Percentiles rank a stretch among this genome's conserved stretches.
Conservation (phyloP, 2,797 vertebrate genomes). For the Clamator glandarius region DNA sequence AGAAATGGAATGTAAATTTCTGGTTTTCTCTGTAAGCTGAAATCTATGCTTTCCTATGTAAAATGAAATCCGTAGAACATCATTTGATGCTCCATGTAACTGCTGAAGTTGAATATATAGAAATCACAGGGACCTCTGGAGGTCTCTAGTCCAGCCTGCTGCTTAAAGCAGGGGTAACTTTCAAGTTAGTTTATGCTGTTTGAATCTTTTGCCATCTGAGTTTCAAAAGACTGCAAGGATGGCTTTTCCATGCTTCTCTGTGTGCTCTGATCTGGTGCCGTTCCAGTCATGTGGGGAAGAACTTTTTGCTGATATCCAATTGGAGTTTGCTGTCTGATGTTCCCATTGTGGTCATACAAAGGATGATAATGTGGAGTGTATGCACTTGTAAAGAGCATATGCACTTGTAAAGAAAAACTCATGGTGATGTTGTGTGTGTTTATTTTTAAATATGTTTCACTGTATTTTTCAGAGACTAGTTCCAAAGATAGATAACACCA, state of each 20-base stretch:
- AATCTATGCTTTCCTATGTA: neutral
- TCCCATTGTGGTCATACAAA: neutral
- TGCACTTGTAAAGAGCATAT: neutral
- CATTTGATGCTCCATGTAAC: neutral
- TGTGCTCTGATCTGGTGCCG: fast-evolving
- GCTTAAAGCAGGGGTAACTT: neutral
- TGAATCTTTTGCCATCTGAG: neutral
- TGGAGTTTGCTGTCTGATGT: neutral
- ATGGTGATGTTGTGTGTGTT: neutral
- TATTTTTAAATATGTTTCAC: neutral
- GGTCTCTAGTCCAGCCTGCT: neutral
- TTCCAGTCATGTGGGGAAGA: neutral
- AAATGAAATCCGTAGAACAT: neutral
- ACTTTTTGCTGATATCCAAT: neutral
- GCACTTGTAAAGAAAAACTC: neutral
- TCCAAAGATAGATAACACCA: neutral
- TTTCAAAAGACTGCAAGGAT: neutral
- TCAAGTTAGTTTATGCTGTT: neutral
- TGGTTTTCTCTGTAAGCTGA: neutral
- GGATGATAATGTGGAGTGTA: neutral
- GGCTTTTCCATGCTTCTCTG: neutral
- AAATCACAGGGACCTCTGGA: neutral
- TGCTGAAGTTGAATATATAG: neutral
- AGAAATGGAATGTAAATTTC: neutral
- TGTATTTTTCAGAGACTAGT: neutral